These are phyloP conservation scores for Ichneumoninae sp. DNA, from an alignment of 2,888 invertebrate genomes.

Conservation along the genomic window DNA sequence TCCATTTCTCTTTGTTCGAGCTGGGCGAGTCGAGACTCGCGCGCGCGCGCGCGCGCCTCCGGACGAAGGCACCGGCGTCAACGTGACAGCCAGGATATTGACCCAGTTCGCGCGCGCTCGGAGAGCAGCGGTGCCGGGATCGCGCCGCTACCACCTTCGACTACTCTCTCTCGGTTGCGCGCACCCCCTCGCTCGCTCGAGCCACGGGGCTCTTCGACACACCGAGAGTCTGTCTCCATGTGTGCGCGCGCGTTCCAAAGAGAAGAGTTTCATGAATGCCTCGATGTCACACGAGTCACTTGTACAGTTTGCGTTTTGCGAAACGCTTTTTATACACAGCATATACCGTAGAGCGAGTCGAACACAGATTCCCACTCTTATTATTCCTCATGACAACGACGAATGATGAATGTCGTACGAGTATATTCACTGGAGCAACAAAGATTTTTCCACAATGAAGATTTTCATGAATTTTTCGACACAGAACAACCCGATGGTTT, in stretches of 20 bases:
- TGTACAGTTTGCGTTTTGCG: background rate
- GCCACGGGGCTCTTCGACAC: constrained; percentile 26
- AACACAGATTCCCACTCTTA: background rate
- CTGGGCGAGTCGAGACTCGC: background rate
- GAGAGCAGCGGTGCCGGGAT: constrained; percentile 63
- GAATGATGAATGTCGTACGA: background rate
- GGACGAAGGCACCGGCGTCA: constrained; percentile 59
- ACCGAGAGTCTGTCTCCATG: background rate
- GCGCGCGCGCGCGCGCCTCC: constrained; percentile 40
- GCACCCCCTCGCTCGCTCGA: constrained; percentile 2
- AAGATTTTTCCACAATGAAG: background rate
- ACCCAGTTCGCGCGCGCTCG: constrained; percentile 73
- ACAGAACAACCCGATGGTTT: background rate
- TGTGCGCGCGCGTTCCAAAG: constrained; percentile 6
- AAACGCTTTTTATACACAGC: background rate
- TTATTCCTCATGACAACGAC: background rate
- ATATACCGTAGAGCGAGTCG: background rate
- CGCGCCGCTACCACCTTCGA: constrained; percentile 36
- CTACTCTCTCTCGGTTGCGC: constrained; percentile 5
- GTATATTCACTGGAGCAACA: background rate
- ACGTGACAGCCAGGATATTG: constrained; percentile 76
- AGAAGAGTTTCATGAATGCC: constrained; percentile 30
- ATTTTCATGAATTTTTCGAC: background rate
- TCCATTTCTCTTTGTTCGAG: constrained; percentile 63
- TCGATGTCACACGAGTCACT: constrained; percentile 2